phyloP scores from a whole-genome alignment of 2,113 vertebrate genomes.

The Prunella himalayana region DNA sequence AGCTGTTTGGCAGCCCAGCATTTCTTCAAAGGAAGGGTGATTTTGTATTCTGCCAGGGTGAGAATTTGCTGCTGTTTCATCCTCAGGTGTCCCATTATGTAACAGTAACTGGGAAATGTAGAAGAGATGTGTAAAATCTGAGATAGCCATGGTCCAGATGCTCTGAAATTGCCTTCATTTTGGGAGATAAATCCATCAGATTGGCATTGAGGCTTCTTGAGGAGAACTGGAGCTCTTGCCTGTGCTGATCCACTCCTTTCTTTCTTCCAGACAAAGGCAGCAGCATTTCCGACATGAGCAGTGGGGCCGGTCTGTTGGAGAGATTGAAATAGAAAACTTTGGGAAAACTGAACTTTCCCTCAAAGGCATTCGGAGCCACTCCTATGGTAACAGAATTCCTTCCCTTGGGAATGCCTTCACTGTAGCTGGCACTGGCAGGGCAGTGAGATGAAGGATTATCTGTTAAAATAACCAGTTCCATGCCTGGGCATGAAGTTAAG shows the following conservation, averaged over 20 bases:
- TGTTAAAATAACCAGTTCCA: neutral
- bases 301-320: constrained; percentile 22
- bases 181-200: neutral
- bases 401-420: neutral
- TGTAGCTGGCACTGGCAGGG: neutral
- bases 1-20: neutral
- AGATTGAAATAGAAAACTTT: constrained; percentile 9
- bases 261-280: neutral
- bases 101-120: neutral
- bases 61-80: neutral
- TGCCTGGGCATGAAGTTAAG: neutral
- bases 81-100: neutral
- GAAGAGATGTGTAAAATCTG: neutral
- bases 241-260: neutral
- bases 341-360: neutral
- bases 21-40: neutral
- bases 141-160: neutral
- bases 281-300: constrained; percentile 37
- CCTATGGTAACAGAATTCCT: neutral
- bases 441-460: neutral
- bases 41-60: neutral
- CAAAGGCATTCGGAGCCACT: constrained; percentile 43
- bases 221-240: neutral
- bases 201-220: neutral
- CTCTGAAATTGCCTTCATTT: neutral